Evolutionary conservation across 2,113 vertebrate genomes (phyloP).

Genomic region (Naja naja): DNA sequence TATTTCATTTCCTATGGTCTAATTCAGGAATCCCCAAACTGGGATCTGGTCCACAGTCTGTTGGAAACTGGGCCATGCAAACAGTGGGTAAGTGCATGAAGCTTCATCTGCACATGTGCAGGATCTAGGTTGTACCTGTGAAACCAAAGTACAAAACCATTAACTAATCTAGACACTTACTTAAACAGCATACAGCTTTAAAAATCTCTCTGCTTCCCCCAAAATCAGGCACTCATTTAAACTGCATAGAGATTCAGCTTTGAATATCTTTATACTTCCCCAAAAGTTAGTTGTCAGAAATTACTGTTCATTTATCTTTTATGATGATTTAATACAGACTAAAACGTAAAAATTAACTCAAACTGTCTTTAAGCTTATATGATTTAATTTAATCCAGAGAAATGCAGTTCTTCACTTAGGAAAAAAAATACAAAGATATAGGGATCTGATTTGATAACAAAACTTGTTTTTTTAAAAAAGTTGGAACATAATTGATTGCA

Average conservation of each 20-base stretch:
- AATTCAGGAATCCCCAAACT: neutral
- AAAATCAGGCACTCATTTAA: slow-evolving; percentile 21
- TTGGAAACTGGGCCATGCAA: neutral
- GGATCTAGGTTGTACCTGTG: neutral
- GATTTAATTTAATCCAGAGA: neutral
- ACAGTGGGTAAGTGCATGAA: neutral
- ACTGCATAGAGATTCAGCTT: slow-evolving; percentile 24
- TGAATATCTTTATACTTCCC: slow-evolving; percentile 20
- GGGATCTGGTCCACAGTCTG: neutral
- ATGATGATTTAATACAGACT: neutral
- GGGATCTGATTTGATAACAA: neutral
- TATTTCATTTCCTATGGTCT: neutral
- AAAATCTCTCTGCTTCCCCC: slow-evolving; percentile 21
- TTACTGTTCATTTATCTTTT: neutral
- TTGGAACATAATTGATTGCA: neutral
- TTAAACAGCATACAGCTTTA: slow-evolving; percentile 24
- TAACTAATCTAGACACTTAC: slow-evolving; percentile 29
- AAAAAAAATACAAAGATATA: neutral
- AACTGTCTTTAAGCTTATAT: slow-evolving; percentile 10
- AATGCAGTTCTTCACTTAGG: neutral
- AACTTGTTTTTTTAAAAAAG: neutral
- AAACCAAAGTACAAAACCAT: slow-evolving; percentile 21
- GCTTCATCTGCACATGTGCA: neutral
- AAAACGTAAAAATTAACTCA: neutral
- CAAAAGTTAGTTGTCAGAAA: slow-evolving; percentile 26